A percentile compares a stretch with the other conserved stretches of the same genome.
phyloP scores from a whole-genome alignment of 2,797 vertebrate genomes.

The Trichosurus vulpecula region DNA sequence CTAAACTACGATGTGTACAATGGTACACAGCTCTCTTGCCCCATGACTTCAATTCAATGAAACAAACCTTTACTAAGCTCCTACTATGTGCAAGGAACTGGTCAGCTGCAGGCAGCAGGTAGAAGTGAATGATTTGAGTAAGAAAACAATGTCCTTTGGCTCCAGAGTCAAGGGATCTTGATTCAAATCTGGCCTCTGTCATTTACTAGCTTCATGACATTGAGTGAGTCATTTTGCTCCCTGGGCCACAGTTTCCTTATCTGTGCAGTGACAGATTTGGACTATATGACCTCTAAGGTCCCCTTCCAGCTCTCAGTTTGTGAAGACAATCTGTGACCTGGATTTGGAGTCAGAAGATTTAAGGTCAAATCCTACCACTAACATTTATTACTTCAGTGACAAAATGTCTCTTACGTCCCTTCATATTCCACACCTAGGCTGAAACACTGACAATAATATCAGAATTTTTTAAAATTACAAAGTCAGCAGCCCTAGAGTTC shows the following conservation, averaged over 20 bases:
- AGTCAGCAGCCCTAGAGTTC: not conserved
- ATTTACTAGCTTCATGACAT: not conserved
- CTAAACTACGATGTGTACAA: not conserved
- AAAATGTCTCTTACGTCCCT: not conserved
- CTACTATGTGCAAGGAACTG: not conserved
- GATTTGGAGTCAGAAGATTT: not conserved
- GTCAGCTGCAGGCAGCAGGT: not conserved
- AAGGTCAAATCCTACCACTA: not conserved
- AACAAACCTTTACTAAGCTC: not conserved
- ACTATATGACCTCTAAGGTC: not conserved
- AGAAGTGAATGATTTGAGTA: not conserved
- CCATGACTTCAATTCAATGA: not conserved
- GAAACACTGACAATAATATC: constrained; percentile 48
- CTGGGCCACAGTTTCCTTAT: not conserved
- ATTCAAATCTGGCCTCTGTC: not conserved
- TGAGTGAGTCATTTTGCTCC: not conserved
- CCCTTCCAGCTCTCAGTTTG: not conserved
- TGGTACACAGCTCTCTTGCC: not conserved
- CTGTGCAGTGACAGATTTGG: not conserved
- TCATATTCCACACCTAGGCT: not conserved
- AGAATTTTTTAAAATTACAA: constrained; percentile 37
- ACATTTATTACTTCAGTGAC: not conserved
- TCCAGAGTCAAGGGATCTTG: not conserved
- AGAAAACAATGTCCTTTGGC: not conserved
- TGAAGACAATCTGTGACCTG: not conserved